These are phyloP conservation scores for Silvanus unidentatus DNA, from an alignment of 2,888 invertebrate species.

Conservation along the genomic window DNA sequence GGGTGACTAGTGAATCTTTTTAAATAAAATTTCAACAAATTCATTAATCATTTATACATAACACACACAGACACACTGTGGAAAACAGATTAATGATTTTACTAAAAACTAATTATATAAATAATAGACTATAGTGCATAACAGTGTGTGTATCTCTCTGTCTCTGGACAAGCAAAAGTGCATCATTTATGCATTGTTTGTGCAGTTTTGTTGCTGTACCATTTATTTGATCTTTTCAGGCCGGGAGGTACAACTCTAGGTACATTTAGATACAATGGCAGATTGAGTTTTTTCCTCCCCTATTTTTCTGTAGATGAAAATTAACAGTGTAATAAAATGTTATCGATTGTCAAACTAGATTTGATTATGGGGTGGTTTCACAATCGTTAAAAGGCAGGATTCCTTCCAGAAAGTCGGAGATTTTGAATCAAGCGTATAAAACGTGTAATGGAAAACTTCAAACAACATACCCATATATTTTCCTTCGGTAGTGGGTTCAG, in stretches of 20 bases:
- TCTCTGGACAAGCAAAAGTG: neutral
- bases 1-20: constrained; percentile 33
- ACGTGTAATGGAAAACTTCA: no score
- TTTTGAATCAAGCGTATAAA: no score
- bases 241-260: no score
- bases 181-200: neutral
- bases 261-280: constrained; percentile 4
- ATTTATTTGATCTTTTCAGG: no score
- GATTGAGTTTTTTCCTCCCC: constrained; percentile 28
- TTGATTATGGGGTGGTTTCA: no score
- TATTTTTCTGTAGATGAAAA: constrained; percentile 21
- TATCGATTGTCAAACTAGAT: no score
- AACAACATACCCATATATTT: neutral
- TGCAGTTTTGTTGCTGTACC: neutral
- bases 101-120: constrained; percentile 2
- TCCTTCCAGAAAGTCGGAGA: no score
- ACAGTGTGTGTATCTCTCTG: neutral
- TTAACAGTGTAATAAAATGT: constrained; percentile 32
- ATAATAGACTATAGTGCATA: neutral
- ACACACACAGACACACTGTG: neutral
- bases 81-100: neutral
- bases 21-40: constrained; percentile 33
- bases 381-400: no score
- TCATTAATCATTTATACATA: constrained; percentile 33
- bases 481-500: constrained; percentile 3